These are phyloP conservation scores for Harpalus rubripes DNA, from an alignment of 2,888 invertebrate genomes.

Conservation along the genomic window DNA sequence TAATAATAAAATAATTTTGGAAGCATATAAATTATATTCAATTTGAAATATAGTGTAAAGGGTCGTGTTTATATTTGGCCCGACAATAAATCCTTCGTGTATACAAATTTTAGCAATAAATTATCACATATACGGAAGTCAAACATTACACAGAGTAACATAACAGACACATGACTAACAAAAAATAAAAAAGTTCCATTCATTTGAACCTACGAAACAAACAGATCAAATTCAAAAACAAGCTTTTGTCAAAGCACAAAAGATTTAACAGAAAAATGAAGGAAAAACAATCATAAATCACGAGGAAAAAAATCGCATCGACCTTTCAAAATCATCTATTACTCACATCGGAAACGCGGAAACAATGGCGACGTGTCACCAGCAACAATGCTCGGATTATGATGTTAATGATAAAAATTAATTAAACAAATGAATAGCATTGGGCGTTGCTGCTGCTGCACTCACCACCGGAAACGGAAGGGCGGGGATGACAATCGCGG, in stretches of 20 bases:
- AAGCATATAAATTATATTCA: slow-evolving; percentile 41
- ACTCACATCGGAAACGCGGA: slow-evolving; percentile 46
- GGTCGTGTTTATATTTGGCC: slow-evolving; percentile 40
- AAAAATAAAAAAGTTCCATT: slow-evolving; percentile 21
- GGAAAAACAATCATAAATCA: slow-evolving; percentile 62
- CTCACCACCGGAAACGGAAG: neutral
- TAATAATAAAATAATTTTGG: neutral
- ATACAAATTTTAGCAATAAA: slow-evolving; percentile 51
- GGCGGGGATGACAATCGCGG: slow-evolving; percentile 10
- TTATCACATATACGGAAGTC: slow-evolving; percentile 36
- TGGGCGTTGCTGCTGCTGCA: slow-evolving; percentile 1
- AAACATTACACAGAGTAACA: slow-evolving; percentile 22
- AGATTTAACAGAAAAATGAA: slow-evolving; percentile 52
- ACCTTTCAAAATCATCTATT: slow-evolving; percentile 65
- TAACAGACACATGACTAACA: slow-evolving; percentile 5
- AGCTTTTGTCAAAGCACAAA: slow-evolving; percentile 51
- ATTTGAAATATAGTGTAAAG: slow-evolving; percentile 50
- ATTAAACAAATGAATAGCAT: slow-evolving; percentile 63
- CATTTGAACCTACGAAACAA: slow-evolving; percentile 9
- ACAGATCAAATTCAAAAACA: slow-evolving; percentile 43
- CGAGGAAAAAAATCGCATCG: slow-evolving; percentile 41
- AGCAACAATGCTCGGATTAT: slow-evolving; percentile 59
- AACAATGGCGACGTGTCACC: slow-evolving; percentile 59
- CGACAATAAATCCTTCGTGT: slow-evolving; percentile 14
- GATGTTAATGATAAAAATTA: slow-evolving; percentile 66